These are phyloP conservation scores for Crocidura indochinensis DNA, from an alignment of 2,797 vertebrate genomes.

Conservation along the genomic window DNA sequence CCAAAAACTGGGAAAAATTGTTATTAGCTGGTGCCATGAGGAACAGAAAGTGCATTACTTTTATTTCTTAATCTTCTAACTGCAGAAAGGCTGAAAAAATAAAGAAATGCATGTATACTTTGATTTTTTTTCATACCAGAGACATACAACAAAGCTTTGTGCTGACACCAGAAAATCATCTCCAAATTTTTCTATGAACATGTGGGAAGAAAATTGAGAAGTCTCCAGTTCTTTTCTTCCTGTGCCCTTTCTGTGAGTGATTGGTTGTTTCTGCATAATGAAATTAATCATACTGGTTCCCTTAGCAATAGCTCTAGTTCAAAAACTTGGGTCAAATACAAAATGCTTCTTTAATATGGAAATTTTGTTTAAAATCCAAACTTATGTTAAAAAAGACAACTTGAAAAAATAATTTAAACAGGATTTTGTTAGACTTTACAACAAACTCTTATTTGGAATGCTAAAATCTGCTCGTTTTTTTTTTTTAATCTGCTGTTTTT, in stretches of 20 bases:
- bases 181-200: not conserved
- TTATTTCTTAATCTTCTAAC: not conserved
- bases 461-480: not conserved
- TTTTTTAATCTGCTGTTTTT: not conserved
- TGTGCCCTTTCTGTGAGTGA: not conserved
- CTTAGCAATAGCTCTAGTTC: not conserved
- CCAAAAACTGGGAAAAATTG: not conserved
- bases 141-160: not conserved
- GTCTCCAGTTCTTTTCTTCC: not conserved
- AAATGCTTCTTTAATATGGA: not conserved
- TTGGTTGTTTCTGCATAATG: not conserved
- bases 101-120: not conserved
- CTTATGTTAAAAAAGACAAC: conserved; percentile 18
- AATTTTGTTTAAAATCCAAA: conserved; percentile 58
- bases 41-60: not conserved
- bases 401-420: conserved; percentile 15
- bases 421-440: conserved; percentile 24
- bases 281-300: conserved; percentile 29
- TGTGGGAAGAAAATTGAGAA: not conserved
- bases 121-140: not conserved
- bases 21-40: not conserved
- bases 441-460: not conserved
- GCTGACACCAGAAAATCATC: conserved; percentile 1
- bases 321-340: conserved; percentile 15
- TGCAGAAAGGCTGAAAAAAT: conserved; percentile 29